A percentile compares a stretch with the other conserved stretches of the same genome.
These are phyloP conservation scores for Thamnophis sirtalis DNA, from an alignment of 2,113 vertebrate genomes.

Conservation along the genomic window DNA sequence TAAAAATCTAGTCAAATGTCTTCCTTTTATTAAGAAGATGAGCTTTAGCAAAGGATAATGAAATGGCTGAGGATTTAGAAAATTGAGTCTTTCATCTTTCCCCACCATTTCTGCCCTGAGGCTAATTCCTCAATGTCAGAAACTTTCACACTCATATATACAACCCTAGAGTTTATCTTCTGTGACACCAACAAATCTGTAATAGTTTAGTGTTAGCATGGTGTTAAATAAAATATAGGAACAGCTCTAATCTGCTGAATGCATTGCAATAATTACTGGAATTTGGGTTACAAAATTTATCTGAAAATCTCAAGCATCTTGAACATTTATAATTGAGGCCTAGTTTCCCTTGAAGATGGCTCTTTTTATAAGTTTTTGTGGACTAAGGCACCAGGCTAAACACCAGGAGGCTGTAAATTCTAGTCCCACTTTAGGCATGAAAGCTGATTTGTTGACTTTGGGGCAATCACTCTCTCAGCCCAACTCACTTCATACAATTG, in stretches of 20 bases:
- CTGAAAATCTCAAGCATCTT: background rate
- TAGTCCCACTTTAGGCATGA: background rate
- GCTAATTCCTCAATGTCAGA: background rate
- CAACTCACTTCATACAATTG: background rate
- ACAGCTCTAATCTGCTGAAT: background rate
- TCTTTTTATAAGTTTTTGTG: slow-evolving; percentile 4
- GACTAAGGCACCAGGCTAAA: background rate
- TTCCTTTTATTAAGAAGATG: background rate
- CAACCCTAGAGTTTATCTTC: too few relatives aligned
- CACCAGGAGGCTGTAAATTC: background rate
- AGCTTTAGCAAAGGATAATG: background rate
- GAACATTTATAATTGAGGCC: slow-evolving; percentile 26
- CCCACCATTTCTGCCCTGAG: background rate
- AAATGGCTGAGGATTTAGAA: background rate
- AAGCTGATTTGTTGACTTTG: background rate
- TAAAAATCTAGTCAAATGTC: background rate
- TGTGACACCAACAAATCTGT: background rate
- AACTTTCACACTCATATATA: background rate
- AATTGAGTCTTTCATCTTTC: background rate
- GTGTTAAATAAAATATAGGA: background rate
- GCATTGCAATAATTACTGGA: background rate
- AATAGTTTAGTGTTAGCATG: background rate
- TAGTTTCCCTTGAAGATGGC: slow-evolving; percentile 49
- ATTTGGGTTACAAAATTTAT: background rate
- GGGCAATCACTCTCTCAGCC: background rate